These are phyloP conservation scores for Heliconius congener DNA, from an alignment of 1,140 invertebrate species.

Conservation along the genomic window DNA sequence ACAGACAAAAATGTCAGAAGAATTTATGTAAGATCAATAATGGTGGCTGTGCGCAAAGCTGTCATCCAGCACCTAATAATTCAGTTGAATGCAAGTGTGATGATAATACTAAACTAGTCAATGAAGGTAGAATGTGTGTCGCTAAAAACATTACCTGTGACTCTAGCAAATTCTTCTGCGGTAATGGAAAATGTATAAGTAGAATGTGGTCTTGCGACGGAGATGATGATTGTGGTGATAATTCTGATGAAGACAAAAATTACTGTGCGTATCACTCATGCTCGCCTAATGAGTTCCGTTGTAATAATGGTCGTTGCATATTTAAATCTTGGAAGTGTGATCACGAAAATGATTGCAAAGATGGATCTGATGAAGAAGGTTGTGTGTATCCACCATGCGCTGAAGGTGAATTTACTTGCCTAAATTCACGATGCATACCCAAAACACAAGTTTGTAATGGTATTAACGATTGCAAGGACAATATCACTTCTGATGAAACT, in stretches of 20 bases:
- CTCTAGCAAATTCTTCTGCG: constrained; percentile 94
- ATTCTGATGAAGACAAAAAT: constrained; percentile 94
- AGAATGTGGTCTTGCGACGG: constrained; percentile 98
- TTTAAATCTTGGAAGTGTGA: constrained; percentile 97
- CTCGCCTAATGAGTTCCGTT: constrained; percentile 95
- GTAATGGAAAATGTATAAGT: constrained; percentile 96
- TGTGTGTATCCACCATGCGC: constrained; percentile 95
- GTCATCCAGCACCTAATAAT: constrained; percentile 92
- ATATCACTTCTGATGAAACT: constrained; percentile 94
- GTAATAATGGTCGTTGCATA: constrained; percentile 96
- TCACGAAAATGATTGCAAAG: constrained; percentile 97
- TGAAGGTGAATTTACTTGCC: constrained; percentile 96
- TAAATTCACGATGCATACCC: constrained; percentile 94
- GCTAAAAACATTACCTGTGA: constrained; percentile 94
- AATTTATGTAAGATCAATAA: constrained; percentile 96
- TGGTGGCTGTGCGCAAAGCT: constrained; percentile 97
- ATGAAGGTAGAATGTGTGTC: constrained; percentile 95
- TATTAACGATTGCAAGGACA: constrained; percentile 97
- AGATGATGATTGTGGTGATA: constrained; percentile 97
- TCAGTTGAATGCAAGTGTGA: constrained; percentile 94
- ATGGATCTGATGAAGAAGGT: constrained; percentile 95
- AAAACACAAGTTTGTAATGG: constrained; percentile 94
- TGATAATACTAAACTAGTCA: constrained; percentile 92
- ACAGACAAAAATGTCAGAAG: constrained; percentile 89
- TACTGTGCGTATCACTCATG: constrained; percentile 98